Percentiles rank a stretch among this genome's conserved stretches.
These are phyloP conservation scores for Brachypalpus laphriformis DNA, from an alignment of 2,888 invertebrate species.

Conservation along the genomic window DNA sequence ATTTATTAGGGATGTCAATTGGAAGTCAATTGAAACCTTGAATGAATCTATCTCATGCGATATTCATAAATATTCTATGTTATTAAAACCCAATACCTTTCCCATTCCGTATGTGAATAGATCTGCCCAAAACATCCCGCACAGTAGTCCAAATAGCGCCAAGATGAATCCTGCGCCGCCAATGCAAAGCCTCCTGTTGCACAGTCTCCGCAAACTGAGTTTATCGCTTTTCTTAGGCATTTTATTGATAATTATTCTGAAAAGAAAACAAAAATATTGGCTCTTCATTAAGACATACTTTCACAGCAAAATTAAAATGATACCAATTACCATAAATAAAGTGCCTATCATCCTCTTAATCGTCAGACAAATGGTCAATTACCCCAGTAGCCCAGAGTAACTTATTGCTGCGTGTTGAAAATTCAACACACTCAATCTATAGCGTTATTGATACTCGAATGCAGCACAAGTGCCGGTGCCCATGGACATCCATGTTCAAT, in stretches of 20 bases:
- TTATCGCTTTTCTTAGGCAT: slow-evolving; percentile 78
- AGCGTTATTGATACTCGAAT: slow-evolving; percentile 30
- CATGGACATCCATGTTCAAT: slow-evolving; percentile 49
- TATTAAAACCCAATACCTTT: slow-evolving; percentile 78
- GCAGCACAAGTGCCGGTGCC: slow-evolving; percentile 12
- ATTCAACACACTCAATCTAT: slow-evolving; percentile 22
- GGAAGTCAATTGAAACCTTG: slow-evolving; percentile 44
- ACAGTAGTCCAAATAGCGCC: slow-evolving; percentile 79
- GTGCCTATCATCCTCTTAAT: background rate
- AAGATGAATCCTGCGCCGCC: slow-evolving; percentile 78
- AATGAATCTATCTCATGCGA: slow-evolving; percentile 36
- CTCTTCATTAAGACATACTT: background rate
- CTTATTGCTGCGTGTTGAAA: slow-evolving; percentile 14
- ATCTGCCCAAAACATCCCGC: slow-evolving; percentile 82
- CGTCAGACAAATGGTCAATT: slow-evolving; percentile 34
- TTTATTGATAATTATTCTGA: slow-evolving; percentile 31
- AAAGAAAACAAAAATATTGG: slow-evolving; percentile 10
- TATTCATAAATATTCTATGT: background rate
- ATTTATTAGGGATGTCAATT: slow-evolving; percentile 45
- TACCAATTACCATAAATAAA: background rate
- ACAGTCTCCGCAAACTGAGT: slow-evolving; percentile 76
- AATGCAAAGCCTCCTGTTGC: slow-evolving; percentile 77
- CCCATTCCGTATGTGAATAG: slow-evolving; percentile 81
- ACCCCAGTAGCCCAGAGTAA: background rate
- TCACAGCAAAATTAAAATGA: background rate